Evolutionary conservation across 2,797 vertebrate genomes (phyloP).

Genomic region (Phalanger gymnotis): DNA sequence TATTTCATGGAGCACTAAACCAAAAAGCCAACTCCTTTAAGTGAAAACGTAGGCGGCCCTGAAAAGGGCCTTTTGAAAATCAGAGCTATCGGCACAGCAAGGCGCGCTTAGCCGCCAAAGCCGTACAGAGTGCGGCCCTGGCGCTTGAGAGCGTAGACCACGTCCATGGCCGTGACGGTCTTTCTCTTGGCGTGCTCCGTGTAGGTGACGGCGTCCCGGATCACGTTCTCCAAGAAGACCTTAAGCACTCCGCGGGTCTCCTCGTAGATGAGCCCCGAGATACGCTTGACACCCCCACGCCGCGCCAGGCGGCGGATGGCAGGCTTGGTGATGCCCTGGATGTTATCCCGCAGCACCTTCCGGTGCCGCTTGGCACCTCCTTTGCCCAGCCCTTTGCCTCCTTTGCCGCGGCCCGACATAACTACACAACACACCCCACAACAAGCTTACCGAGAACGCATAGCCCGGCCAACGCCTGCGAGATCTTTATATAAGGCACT

Average conservation of each 20-base stretch:
- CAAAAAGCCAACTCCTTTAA: neutral
- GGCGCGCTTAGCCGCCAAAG: constrained; percentile 68
- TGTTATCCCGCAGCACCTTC: constrained; percentile 76
- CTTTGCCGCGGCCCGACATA: constrained; percentile 71
- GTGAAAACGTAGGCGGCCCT: constrained; percentile 29
- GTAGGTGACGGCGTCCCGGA: constrained; percentile 86
- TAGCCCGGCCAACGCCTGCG: rapidly evolving
- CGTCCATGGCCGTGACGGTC: constrained; percentile 87
- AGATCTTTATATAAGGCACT: neutral
- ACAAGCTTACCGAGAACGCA: rapidly evolving
- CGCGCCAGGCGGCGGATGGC: too few relatives aligned
- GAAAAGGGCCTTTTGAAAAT: constrained; percentile 68
- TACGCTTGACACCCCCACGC: too few relatives aligned
- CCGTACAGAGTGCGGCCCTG: constrained; percentile 76
- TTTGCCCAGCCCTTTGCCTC: neutral
- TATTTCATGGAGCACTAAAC: too few relatives aligned
- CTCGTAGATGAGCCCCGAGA: too few relatives aligned
- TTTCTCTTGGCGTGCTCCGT: constrained; percentile 88
- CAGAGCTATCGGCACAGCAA: too few relatives aligned
- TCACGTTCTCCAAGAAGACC: constrained; percentile 85
- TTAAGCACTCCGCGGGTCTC: constrained; percentile 79
- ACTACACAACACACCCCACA: rapidly evolving
- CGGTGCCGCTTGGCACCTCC: constrained; percentile 66
- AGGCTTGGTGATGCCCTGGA: too few relatives aligned
- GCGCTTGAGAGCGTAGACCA: constrained; percentile 84